Base-by-base conservation (phyloP, 1,140 invertebrate genomes). In the Spodoptera frugiperda region DNA sequence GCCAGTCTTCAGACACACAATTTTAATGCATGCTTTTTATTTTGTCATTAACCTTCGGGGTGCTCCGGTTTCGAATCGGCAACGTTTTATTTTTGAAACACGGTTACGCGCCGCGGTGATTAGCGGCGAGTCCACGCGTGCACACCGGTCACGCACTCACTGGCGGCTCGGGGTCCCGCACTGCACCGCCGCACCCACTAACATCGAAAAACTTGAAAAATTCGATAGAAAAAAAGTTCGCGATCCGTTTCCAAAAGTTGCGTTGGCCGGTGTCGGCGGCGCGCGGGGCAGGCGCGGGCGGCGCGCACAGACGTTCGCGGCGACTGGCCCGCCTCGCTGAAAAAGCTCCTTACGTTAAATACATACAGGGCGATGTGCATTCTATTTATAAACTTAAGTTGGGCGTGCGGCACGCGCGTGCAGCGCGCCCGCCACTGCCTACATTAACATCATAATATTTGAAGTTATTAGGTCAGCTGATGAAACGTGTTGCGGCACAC, bases 41-140 rank as follows among this genome's bases (percentile, higher is more conserved):
- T 90, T 89, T 93, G 90, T 93, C 91, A 93, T 93, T 91, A 91
- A 91, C 91, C 91, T 93, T 93, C 90, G 87, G 84, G 89, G 87
- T 91, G 91, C 91, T 93, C 91, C 89, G 91, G 89, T 91, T 93
- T 89, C 88, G 88, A 90, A 90, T 91, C 87, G 86, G 85, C 89
- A 89, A 89, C 89, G 89, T 89, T 92, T 92, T 93, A 93, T 93
- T 93, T 93, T 92, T 91, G 91, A 91, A 91, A 89, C 89, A 89
- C 90, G 90, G 90, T 90, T 90, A 91, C 90, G 87, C 87, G 86
- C 78, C 76, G 82, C 84, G 84, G 84, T 85, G 86, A 87, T 87
- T 87, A 86, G 86, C 86, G 78, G 71, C 76, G 59, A 73, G 63
- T 33, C 33, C 3, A 46, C 17, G 14, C 65, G 30, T 33, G 30